Evolutionary conservation across 2,797 vertebrate species (phyloP), one percentile per base, ranked within the genome.

Genomic region (Pangasius mekongensis): DNA sequence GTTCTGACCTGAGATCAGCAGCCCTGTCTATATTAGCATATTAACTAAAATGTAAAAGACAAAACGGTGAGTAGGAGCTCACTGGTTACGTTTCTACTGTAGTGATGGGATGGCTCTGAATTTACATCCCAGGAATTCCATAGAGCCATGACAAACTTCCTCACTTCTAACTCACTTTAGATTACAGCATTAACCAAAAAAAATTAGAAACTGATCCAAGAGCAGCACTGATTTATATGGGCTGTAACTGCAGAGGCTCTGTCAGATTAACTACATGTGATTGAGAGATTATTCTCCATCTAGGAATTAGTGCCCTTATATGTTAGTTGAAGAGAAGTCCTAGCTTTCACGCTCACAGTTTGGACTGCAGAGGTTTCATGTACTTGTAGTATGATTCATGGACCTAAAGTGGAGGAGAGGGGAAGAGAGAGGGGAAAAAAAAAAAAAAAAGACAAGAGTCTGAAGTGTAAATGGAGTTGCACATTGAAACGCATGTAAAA

Each of bases 371-470:
- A 0, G 97, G 97, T 92, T 99, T 99, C 94, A 99, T 95, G 92
- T 99, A 96, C 92, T 99, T 99, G 93, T 98, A 90, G 93, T 96
- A 98, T 64, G 98, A 99, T 58, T 97, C 96, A 0, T 99, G 99
- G 83, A 99, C 98, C 98, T 99, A 92, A 10, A 81, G 67, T 86
- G 54, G 39, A 86, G 14, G 91, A 83, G 81, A 69, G 3, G 87
- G 5, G 1, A 22, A 20, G 3, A 5, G 0, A 52, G 13, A 52
- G n/a, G n/a, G 1, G 3, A 52, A 52, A 52, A 52, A 54, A 3
- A 54, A 54, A 11, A 58, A 36, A 13, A 7, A 39, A 1, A 36
- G 3, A 64, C 0, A 8, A 8, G 33, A 58, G 33, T 14, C 5
- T 5, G 10, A 2, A 24, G 22, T 83, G 7, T 30, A 49, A 83